phyloP scores from a whole-genome alignment of 2,888 invertebrate genomes.

The Drosophila rellima region DNA sequence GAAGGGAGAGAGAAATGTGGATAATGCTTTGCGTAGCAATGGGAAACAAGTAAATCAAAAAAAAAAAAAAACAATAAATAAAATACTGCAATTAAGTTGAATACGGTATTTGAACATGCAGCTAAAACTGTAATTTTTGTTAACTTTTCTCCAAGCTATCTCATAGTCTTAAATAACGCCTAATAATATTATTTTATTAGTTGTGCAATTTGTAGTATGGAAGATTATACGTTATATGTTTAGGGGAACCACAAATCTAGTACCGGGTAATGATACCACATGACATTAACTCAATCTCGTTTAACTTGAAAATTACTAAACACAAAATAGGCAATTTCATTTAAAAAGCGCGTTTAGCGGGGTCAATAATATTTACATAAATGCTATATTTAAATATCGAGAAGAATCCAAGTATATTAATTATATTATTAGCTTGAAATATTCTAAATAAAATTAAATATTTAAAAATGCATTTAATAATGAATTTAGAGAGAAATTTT shows the following conservation, averaged over 20 bases:
- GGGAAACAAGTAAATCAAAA: slow-evolving; percentile 8
- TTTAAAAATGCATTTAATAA: no score
- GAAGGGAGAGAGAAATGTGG: background rate
- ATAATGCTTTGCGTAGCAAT: background rate
- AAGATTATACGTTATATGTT: slow-evolving; percentile 14
- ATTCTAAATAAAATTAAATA: no score
- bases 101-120: slow-evolving; percentile 20
- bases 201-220: slow-evolving; percentile 29
- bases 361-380: slow-evolving; percentile 1
- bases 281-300: slow-evolving; percentile 3
- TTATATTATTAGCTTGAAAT: no score
- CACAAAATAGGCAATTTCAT: background rate
- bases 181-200: slow-evolving; percentile 35
- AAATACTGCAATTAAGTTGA: slow-evolving; percentile 29
- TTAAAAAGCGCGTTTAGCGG: background rate
- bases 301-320: slow-evolving; percentile 6
- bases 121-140: slow-evolving; percentile 25
- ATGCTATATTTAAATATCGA: background rate
- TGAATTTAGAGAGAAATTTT: no score
- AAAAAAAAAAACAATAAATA: background rate
- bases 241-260: background rate
- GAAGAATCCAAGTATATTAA: background rate
- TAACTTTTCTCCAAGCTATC: slow-evolving; percentile 12
- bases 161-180: slow-evolving; percentile 16
- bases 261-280: background rate